Conservation (phyloP, 2,113 vertebrate species). For the Illadopsis cleaveri region DNA sequence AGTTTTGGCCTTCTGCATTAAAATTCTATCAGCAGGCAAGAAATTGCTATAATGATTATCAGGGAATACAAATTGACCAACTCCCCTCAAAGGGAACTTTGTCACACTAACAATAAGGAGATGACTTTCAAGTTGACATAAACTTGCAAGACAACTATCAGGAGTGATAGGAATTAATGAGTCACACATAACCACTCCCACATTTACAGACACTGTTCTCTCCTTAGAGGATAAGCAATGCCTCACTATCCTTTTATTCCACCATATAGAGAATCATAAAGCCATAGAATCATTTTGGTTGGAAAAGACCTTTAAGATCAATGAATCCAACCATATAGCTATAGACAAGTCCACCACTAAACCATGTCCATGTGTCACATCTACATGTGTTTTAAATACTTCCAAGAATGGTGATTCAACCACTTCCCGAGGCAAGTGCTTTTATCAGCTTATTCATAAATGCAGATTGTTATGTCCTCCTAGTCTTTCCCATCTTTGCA, state of each 20-base stretch:
- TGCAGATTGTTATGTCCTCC: neutral
- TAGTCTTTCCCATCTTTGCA: neutral
- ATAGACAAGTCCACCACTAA: neutral
- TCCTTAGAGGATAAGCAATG: neutral
- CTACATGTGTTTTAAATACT: neutral
- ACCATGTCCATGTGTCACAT: neutral
- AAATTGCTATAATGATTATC: neutral
- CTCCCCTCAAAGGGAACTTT: neutral
- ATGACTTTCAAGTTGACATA: neutral
- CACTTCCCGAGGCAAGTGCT: neutral
- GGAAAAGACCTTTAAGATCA: neutral
- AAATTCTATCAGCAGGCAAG: neutral
- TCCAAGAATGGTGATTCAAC: neutral
- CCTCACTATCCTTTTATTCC: neutral
- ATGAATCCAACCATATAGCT: neutral
- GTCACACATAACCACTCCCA: neutral
- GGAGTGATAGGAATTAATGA: neutral
- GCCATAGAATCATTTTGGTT: neutral
- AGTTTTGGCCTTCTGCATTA: neutral
- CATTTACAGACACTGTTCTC: neutral
- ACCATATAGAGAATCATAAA: neutral
- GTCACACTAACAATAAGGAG: neutral
- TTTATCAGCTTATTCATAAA: neutral
- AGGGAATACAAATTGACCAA: neutral
- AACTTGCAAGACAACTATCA: neutral